phyloP scores from a whole-genome alignment of 1,140 invertebrate species.

The Drosophila pachea region DNA sequence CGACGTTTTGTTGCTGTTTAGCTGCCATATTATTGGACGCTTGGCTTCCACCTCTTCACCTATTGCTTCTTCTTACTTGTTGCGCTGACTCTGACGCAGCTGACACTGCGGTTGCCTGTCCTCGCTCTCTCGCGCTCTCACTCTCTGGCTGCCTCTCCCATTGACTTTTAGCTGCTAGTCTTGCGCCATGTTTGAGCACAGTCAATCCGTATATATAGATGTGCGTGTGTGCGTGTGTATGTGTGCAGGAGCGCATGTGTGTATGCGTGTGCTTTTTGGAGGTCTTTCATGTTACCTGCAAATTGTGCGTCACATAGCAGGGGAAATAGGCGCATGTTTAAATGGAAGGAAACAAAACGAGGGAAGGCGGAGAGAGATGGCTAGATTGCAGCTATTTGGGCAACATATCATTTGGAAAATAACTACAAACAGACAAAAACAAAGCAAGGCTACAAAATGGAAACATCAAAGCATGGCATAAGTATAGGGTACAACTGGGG shows the following conservation, averaged over 20 bases:
- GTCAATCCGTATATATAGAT: neutral
- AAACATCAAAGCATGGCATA: conserved; percentile 1
- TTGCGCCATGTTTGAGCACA: conserved; percentile 12
- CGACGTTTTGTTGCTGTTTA: conserved; percentile 46
- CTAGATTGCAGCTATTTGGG: conserved; percentile 22
- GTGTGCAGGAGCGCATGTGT: conserved; percentile 2
- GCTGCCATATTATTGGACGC: conserved; percentile 24
- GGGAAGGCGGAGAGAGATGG: conserved; percentile 4
- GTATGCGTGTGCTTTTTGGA: conserved; percentile 15
- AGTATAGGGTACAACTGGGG: neutral
- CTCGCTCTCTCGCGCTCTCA: conserved; percentile 4
- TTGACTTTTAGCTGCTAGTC: conserved; percentile 21
- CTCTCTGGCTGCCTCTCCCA: neutral
- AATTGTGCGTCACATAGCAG: conserved; percentile 38
- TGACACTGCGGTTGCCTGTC: conserved; percentile 37
- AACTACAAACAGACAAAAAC: conserved; percentile 6
- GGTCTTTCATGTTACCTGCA: conserved; percentile 34
- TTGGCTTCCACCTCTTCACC: conserved; percentile 26
- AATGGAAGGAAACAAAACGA: neutral
- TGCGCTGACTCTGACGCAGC: conserved; percentile 56
- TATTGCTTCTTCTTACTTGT: conserved; percentile 63
- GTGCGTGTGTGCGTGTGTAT: neutral
- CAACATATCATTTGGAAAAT: conserved; percentile 18
- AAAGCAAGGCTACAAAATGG: neutral
- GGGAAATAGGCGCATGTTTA: conserved; percentile 3